Evolutionary conservation across 2,888 invertebrate genomes (phyloP), one percentile per base, ranked within the genome.

Genomic region (Thymelicus acteon): DNA sequence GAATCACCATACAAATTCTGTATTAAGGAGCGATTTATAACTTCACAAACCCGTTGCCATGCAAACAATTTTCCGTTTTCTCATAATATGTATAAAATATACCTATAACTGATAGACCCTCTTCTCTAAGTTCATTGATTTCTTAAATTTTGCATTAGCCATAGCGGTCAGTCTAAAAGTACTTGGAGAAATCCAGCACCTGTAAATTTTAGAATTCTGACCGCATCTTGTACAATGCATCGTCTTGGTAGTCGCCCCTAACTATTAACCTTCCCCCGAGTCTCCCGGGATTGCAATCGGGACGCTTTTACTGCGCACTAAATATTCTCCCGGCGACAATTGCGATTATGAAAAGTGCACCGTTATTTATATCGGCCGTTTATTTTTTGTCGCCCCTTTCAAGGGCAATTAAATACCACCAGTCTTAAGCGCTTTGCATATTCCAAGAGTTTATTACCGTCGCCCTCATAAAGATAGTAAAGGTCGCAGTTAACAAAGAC

Each of bases 331-430:
- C 86, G 89, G 93, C 92, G 93, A 93, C 93, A 93, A 93, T 93
- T 92, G 92, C 93, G 92, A 93, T 93, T 93, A 93, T 93, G 93
- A 93, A 93, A 93, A 93, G 93, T 93, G 93, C 93, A 93, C 89
- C 85, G 90, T 93, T 93, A 93, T 93, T 93, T 93, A 93, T 93
- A 86, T 82, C 90, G 86, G 82, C 86, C 86, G 87, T 91, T 91
- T 90, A 90, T 92, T 93, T 93, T 93, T 92, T 92, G 92, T 89
- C 91, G 90, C 91, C 93, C 93, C 92, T 92, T 93, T 93, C 93
- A 93, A 93, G 93, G 93, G 92, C 93, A 93, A 93, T 93, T 93
- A 93, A 93, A 93, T 93, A 87, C 92, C 87, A 81, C 88, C 91
- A 90, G 91, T 91, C 92, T 93, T 92, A 88, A 88, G 82, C 88